phyloP scores from a whole-genome alignment of 1,140 invertebrate species.

The Araneus ventricosus region DNA sequence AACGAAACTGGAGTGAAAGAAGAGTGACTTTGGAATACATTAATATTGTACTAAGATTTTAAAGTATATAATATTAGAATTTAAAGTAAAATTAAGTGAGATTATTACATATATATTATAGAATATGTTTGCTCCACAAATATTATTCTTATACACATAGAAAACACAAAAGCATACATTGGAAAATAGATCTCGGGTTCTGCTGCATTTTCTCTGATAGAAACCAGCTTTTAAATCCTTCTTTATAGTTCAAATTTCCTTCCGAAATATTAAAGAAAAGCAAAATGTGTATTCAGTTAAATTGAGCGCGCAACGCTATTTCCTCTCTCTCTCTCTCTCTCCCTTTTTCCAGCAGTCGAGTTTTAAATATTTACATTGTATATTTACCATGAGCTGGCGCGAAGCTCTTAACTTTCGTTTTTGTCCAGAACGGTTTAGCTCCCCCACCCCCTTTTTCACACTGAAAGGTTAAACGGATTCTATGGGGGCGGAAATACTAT shows the following conservation, averaged over 20 bases:
- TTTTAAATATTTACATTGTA: constrained; percentile 8
- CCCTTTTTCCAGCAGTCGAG: neutral
- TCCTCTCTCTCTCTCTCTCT: neutral
- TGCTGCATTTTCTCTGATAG: neutral
- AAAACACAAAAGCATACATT: too few species aligned
- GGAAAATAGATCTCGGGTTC: neutral
- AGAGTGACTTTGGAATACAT: too few species aligned
- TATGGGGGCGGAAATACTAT: neutral
- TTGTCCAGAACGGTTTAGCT: neutral
- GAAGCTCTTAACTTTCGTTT: neutral
- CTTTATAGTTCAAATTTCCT: neutral
- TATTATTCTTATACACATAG: too few species aligned
- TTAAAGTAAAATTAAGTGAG: too few species aligned
- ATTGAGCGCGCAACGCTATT: neutral
- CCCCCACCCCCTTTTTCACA: neutral
- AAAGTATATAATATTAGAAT: too few species aligned
- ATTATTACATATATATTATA: too few species aligned
- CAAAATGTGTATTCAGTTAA: neutral
- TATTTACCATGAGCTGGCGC: neutral
- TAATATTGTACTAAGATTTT: too few species aligned
- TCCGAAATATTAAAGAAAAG: neutral
- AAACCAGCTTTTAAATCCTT: neutral
- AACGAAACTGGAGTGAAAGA: too few species aligned
- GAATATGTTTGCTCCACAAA: too few species aligned
- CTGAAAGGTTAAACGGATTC: neutral